Evolutionary conservation across 2,888 invertebrate genomes (phyloP), one percentile per base, ranked within the genome.

Genomic region (Acrocyrtus sp.): DNA sequence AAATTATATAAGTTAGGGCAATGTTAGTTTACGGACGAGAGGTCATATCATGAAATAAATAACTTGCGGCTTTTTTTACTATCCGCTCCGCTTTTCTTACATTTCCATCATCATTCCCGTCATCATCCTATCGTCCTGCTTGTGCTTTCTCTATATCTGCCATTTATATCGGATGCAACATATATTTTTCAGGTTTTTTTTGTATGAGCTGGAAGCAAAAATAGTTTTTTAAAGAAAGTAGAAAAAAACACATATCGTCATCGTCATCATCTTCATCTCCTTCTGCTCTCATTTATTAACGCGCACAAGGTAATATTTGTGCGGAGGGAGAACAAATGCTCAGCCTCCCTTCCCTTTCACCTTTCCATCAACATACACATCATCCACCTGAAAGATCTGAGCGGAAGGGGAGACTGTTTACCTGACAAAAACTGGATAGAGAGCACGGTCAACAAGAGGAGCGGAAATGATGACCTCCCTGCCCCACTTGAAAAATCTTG

Each of bases 41-140:
- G 76, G 76, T 74, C 74, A 74, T 60, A 68, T 74, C 76, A 67
- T 72, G 68, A 72, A 74, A 76, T 76, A 76, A 76, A 76, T 74
- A 76, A 74, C 74, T 67, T 50, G 67, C 27, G 61, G 69, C 54
- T 10, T 50, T 47, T 47, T 12, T 34, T 27, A 22, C 22, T 24
- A 29, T 24, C 17, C 19, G 24, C 26, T 29, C 53, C 15, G 34
- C 26, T 41, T 41, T 21, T 41, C 27, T 12, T n/a, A n/a, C n/a
- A n/a, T n/a, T n/a, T n/a, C n/a, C n/a, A n/a, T n/a, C n/a, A n/a
- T n/a, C n/a, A n/a, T n/a, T n/a, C n/a, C n/a, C n/a, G n/a, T n/a
- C n/a, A n/a, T n/a, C n/a, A n/a, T n/a, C n/a, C n/a, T n/a, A n/a
- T n/a, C n/a, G n/a, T n/a, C n/a, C n/a, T n/a, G n/a, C n/a, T n/a